Evolutionary conservation across 2,888 invertebrate species (phyloP).

Genomic region (Dichetophora obliterata): DNA sequence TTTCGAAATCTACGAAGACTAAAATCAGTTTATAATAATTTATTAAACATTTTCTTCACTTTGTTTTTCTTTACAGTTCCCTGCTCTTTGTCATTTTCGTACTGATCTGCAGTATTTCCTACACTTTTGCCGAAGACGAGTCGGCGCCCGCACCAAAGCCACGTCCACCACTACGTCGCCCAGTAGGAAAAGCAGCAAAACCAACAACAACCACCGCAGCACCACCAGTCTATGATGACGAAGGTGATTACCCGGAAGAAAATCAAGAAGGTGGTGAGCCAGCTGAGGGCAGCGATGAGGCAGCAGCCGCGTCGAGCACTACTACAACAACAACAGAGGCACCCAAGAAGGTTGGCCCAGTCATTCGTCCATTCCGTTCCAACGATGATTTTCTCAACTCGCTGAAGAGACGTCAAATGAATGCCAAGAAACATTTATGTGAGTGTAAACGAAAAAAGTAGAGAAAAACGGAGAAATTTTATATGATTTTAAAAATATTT

Average conservation of each 20-base stretch:
- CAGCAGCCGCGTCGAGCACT: constrained; percentile 58
- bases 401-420: constrained; percentile 79
- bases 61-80: constrained; percentile 51
- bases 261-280: constrained; percentile 64
- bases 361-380: constrained; percentile 82
- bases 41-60: constrained; percentile 8
- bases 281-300: constrained; percentile 66
- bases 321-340: constrained; percentile 78
- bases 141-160: constrained; percentile 51
- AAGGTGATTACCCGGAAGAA: constrained; percentile 72
- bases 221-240: constrained; percentile 62
- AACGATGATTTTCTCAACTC: constrained; percentile 82
- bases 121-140: constrained; percentile 57
- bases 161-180: constrained; percentile 61
- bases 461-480: not conserved
- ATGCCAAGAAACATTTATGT: constrained; percentile 74
- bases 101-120: constrained; percentile 57
- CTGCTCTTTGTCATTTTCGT: constrained; percentile 60
- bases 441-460: constrained; percentile 25
- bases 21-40: not conserved
- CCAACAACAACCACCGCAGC: constrained; percentile 63
- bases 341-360: constrained; percentile 76
- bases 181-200: constrained; percentile 60
- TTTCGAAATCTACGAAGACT: no score
- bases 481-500: not conserved